phyloP scores from a whole-genome alignment of 1,140 invertebrate genomes.

The Drosophila repleta region DNA sequence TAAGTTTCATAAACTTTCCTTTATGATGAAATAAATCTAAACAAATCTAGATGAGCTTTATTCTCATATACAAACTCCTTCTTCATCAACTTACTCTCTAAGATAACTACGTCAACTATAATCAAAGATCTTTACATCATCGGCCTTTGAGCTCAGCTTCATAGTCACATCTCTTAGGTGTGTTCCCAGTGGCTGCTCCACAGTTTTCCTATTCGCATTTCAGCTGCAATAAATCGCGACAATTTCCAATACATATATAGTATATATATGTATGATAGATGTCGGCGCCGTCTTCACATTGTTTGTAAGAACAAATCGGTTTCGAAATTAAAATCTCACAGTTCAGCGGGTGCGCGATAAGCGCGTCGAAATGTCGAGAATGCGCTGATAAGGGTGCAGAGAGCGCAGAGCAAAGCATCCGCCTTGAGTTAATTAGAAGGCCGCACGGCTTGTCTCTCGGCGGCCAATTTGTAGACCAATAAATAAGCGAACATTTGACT shows the following conservation, averaged over 20 bases:
- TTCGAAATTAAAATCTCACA: conserved; percentile 76
- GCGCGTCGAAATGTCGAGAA: conserved; percentile 24
- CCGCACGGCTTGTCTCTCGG: conserved; percentile 41
- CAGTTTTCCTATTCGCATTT: background rate
- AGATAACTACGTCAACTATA: too few species aligned
- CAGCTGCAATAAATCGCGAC: conserved; percentile 1
- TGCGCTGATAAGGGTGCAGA: conserved; percentile 53
- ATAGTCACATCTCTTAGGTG: background rate
- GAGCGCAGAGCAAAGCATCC: conserved; percentile 39
- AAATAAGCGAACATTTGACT: conserved; percentile 60
- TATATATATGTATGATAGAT: background rate
- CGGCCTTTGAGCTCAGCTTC: background rate
- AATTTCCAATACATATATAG: background rate
- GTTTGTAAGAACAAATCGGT: conserved; percentile 65
- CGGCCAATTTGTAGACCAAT: conserved; percentile 66
- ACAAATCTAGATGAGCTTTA: too few species aligned
- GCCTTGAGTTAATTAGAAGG: conserved; percentile 63
- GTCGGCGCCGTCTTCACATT: conserved; percentile 52
- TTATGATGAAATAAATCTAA: too few species aligned
- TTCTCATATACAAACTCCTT: too few species aligned
- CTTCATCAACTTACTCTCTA: too few species aligned
- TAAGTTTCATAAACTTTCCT: too few species aligned
- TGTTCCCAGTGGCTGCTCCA: background rate
- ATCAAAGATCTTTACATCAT: background rate
- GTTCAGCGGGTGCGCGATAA: conserved; percentile 69